Evolutionary conservation across 2,888 invertebrate genomes (phyloP), one percentile per base, ranked within the genome.

Genomic region (Lottia gigantea): DNA sequence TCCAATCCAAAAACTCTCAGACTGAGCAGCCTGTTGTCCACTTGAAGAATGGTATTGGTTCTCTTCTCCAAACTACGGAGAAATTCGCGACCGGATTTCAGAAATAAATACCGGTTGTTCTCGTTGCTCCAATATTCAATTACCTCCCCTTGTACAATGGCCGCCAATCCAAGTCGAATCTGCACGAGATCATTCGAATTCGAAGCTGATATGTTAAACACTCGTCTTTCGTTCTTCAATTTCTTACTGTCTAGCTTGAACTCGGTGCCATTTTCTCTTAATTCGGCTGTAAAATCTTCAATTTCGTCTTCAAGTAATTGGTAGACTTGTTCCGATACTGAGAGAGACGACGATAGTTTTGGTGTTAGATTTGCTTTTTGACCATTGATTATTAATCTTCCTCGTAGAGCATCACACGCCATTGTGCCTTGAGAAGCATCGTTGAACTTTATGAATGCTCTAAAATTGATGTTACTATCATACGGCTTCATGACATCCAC

Each of bases 361-460:
- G 75, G 76, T 46, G 66, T 71, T 26, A 79, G 71, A 4, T 68
- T 61, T 19, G 79, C 75, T 14, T 45, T 55, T 26, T 70, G 72
- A 16, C 62, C 69, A 8, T 65, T 63, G 15, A 76, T 23, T 0
- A 23, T 47, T 26, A 71, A 66, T 0, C 62, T 64, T n/a, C 55
- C 64, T 16, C 46, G 47, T 1, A 78, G 61, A 8, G 12, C 46
- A 25, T 69, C 67, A 62, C 73, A 80, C 4, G 75, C 78, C 15
- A 23, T 47, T 61, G 75, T 49, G 19, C 81, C 82, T 62, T 76
- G 73, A 7, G 77, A 71, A 12, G 79, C 74, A 55, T 82, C 72
- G 15, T 66, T 68, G 64, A 81, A 81, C 0, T 69, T 62, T 1
- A 80, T 75, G 67, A 76, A 79, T 7, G 78, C 83, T 3, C 66